Base-by-base conservation (phyloP, 2,797 vertebrate species). In the Menidia menidia region DNA sequence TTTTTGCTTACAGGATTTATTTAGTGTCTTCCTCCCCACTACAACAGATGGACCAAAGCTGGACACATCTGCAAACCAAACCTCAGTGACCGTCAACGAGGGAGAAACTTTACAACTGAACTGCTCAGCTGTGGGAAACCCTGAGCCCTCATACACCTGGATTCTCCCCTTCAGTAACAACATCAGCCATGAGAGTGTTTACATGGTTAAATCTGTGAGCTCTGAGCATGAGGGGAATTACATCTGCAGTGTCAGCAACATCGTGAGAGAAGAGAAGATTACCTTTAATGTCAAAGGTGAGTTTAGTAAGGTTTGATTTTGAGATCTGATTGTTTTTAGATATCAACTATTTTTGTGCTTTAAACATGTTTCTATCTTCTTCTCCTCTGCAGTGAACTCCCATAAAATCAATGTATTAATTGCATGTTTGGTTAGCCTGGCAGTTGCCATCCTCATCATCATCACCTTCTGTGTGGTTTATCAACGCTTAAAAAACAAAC, bases 71-170 rank as follows among this genome's bases (percentile, higher is more conserved):
- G 0, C 0, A 5, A 0, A 3, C 25, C 11, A 3, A 39, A 3
- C 15, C 4, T 0, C 0, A 0, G 45, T 86, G n/a, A 32, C 0
- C 12, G 0, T 89, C 54, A 32, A 0, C 0, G 30, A 30, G 13
- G 85, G 85, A 56, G 0, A 81, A 1, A 16, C 19, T 45, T 52
- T 88, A 0, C 14, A 62, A 0, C 73, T 92, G 63, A 62, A 48
- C 59, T 92, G 91, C 72, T 62, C 58, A 0, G 50, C 78, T 14
- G 51, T 45, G 1, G 88, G 76, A 35, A 88, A 90, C 68, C 91
- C 89, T 31, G 0, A 1, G 0, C 84, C 89, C n/a, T 44, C 10
- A 0, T 91, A 87, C 68, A 19, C 0, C 14, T 92, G 89, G 88
- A 78, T 6, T 0, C 2, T 0, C 8, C 78, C 80, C 0, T 1